Evolutionary conservation across 2,797 vertebrate species (phyloP), one percentile per base, ranked within the genome.

Genomic region (Heteromormyrus szaboi): DNA sequence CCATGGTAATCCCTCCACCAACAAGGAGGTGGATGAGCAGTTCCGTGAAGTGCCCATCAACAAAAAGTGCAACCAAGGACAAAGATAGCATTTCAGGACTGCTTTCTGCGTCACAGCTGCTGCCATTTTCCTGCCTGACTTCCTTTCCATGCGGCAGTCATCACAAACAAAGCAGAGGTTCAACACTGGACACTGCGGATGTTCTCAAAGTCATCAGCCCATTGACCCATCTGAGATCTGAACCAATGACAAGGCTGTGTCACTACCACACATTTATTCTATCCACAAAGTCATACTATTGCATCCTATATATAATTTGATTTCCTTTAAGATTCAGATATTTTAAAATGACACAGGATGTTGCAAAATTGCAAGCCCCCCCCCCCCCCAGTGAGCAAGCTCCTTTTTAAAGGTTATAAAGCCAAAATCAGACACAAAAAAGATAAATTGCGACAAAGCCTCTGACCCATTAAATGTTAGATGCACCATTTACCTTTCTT

Each of bases 21-120:
- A 97, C 0, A 96, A 97, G 90, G 96, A 96, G 56, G 96, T 96
- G 85, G 96, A 97, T 0, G 96, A 97, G 94, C 96, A 97, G 95
- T 97, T 96, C 91, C 95, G 96, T 0, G 96, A 97, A 92, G 96
- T 96, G 0, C 96, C 96, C 90, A 97, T 97, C 0, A 96, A 96
- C 90, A 96, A 96, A 91, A 96, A 96, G 89, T 95, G 96, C 93
- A 97, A 97, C 96, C 93, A 97, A 96, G 92, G 96, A 96, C 90
- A 96, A 96, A 85, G 96, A 96, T 0, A 96, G 96, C 93, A 89
- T 89, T 51, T 87, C 86, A 48, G 37, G 8, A 14, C 3, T 12
- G 22, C 14, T 51, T 37, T 9, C 53, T 65, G 54, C 12, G 37
- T 48, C 51, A 3, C 22, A 14, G 14, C 81, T 29, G 37, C 37